phyloP scores from a whole-genome alignment of 2,113 vertebrate genomes.

The Ailurus styani region DNA sequence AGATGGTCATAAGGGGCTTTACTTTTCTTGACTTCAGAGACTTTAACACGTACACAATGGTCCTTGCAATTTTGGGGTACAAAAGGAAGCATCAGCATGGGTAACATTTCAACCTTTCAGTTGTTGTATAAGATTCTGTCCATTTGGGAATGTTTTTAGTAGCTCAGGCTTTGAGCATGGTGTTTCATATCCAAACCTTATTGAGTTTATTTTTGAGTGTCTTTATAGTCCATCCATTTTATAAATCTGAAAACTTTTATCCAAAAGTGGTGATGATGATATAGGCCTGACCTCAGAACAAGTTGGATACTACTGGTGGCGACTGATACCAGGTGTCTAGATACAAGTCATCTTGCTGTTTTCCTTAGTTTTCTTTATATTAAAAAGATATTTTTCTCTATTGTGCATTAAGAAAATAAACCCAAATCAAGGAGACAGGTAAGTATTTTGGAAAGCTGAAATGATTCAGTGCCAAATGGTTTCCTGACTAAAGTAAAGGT shows the following conservation, averaged over 20 bases:
- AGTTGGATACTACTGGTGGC: not conserved
- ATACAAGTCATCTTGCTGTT: not conserved
- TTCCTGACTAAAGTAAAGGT: not conserved
- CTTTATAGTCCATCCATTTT: too few species aligned
- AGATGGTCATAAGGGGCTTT: constrained; percentile 10
- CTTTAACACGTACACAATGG: too few species aligned
- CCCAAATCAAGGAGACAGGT: not conserved
- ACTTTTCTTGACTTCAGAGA: constrained; percentile 51
- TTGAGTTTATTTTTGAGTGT: too few species aligned
- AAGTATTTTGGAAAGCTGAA: constrained; percentile 14
- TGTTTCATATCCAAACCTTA: too few species aligned
- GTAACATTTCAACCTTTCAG: too few species aligned
- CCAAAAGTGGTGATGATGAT: too few species aligned
- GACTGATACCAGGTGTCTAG: not conserved
- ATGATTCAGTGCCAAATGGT: not conserved
- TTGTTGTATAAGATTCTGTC: too few species aligned
- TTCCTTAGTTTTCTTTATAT: not conserved
- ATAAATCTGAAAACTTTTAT: too few species aligned
- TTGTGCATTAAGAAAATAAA: constrained; percentile 1
- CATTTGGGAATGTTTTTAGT: too few species aligned
- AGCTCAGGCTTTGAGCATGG: too few species aligned
- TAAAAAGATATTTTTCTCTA: not conserved
- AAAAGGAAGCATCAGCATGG: too few species aligned
- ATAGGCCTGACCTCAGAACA: not conserved
- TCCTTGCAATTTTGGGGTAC: too few species aligned